These are phyloP conservation scores for Novumbra hubbsi DNA, from an alignment of 2,797 vertebrate genomes.

Conservation along the genomic window DNA sequence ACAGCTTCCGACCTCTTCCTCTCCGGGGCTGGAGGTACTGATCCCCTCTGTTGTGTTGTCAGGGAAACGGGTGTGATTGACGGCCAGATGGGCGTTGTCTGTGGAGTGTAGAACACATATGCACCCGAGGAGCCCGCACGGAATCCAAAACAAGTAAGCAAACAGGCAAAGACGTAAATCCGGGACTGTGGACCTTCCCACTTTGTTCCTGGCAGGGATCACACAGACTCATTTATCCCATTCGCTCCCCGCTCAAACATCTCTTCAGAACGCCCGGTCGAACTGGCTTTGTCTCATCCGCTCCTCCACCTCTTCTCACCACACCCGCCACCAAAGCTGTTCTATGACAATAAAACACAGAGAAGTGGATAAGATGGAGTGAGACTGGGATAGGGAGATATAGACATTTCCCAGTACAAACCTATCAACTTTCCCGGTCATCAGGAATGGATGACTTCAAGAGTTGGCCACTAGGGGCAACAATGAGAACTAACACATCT, in stretches of 20 bases:
- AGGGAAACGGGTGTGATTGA: constrained; percentile 36
- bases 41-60: constrained; percentile 42
- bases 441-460: no score
- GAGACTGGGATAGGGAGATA: neutral
- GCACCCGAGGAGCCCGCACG: neutral
- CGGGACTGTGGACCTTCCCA: neutral
- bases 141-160: constrained; percentile 21
- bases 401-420: no score
- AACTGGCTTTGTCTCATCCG: constrained; percentile 15
- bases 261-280: neutral
- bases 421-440: no score
- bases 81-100: constrained; percentile 55
- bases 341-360: neutral
- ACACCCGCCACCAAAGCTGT: no score
- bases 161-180: neutral
- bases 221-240: constrained; percentile 9
- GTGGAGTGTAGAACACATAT: constrained; percentile 22
- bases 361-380: neutral
- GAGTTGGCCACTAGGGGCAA: no score
- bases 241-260: neutral
- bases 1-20: constrained; percentile 37
- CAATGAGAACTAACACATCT: no score
- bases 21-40: constrained; percentile 33
- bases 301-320: constrained; percentile 27
- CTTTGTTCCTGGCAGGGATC: constrained; percentile 11